phyloP scores from a whole-genome alignment of 2,888 invertebrate species.

The Amiota minor region DNA sequence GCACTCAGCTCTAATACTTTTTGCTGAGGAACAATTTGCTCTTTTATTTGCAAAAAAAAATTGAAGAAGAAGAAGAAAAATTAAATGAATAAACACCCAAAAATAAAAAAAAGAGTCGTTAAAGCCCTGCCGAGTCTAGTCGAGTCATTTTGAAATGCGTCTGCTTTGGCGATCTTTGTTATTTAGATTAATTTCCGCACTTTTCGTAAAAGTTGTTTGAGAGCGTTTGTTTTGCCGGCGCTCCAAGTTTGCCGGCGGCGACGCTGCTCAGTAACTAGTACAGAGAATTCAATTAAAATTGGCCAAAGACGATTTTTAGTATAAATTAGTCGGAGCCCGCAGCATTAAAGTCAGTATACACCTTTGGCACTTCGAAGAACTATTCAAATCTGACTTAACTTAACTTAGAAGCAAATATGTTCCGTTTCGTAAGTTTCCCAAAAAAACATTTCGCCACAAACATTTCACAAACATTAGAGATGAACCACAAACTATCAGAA shows the following conservation, averaged over 20 bases:
- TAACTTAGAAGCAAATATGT: conserved; percentile 48
- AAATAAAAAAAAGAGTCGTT: background rate
- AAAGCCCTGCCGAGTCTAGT: background rate
- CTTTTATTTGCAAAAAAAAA: conserved; percentile 33
- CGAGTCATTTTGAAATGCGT: conserved; percentile 21
- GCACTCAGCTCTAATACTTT: conserved; percentile 21
- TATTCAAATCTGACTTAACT: conserved; percentile 32
- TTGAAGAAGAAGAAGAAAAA: conserved; percentile 44
- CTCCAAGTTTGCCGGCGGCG: conserved; percentile 44
- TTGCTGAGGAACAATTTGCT: conserved; percentile 42
- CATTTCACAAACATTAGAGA: background rate
- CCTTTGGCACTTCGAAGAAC: conserved; percentile 44
- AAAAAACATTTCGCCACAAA: background rate
- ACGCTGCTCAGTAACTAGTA: background rate
- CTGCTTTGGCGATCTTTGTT: conserved; percentile 44
- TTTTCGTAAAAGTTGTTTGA: conserved; percentile 45
- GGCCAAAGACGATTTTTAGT: conserved; percentile 36
- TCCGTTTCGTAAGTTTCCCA: conserved; percentile 57
- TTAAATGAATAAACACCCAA: conserved; percentile 13
- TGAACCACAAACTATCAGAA: no score
- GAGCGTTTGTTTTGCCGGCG: conserved; percentile 10
- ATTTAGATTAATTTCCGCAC: conserved; percentile 62
- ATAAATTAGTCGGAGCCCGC: conserved; percentile 49
- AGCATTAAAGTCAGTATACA: conserved; percentile 48
- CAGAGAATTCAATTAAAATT: conserved; percentile 45